These are phyloP conservation scores for Philereme vetulata DNA, from an alignment of 2,888 invertebrate genomes.

Conservation along the genomic window DNA sequence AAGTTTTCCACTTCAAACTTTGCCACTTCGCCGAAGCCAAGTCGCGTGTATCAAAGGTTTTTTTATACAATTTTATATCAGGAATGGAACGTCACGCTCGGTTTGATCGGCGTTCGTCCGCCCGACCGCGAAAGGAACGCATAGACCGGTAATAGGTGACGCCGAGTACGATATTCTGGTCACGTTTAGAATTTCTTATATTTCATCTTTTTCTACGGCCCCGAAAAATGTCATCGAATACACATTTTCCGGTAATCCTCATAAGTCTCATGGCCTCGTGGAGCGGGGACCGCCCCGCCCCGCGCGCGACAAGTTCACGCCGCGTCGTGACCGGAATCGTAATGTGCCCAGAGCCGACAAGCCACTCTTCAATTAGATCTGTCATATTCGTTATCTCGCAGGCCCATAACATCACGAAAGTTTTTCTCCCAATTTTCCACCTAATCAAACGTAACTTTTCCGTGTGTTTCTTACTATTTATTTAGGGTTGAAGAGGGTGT, in stretches of 20 bases:
- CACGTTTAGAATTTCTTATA: constrained; percentile 83
- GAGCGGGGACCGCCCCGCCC: constrained; percentile 51
- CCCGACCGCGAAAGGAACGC: constrained; percentile 79
- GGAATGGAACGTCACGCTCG: constrained; percentile 81
- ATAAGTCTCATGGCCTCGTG: constrained; percentile 78
- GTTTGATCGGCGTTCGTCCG: constrained; percentile 75
- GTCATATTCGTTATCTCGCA: constrained; percentile 53
- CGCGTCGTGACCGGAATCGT: constrained; percentile 70
- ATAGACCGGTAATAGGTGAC: constrained; percentile 80
- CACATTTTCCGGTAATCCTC: constrained; percentile 83
- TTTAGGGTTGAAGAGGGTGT: constrained; percentile 14
- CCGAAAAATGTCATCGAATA: constrained; percentile 84
- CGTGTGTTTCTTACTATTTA: constrained; percentile 30
- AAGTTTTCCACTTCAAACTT: constrained; percentile 84
- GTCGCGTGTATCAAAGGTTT: constrained; percentile 82
- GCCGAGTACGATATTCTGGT: constrained; percentile 73
- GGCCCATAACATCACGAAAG: constrained; percentile 42
- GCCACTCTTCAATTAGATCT: constrained; percentile 61
- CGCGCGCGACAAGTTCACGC: constrained; percentile 65
- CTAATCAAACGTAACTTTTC: constrained; percentile 39
- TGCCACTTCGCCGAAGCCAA: constrained; percentile 80
- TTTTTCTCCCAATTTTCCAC: constrained; percentile 42
- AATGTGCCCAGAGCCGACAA: constrained; percentile 56
- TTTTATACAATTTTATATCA: constrained; percentile 83
- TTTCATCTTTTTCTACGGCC: constrained; percentile 82